Evolutionary conservation across 2,888 invertebrate species (phyloP), one percentile per base, ranked within the genome.

Genomic region (Epinotia nisella): DNA sequence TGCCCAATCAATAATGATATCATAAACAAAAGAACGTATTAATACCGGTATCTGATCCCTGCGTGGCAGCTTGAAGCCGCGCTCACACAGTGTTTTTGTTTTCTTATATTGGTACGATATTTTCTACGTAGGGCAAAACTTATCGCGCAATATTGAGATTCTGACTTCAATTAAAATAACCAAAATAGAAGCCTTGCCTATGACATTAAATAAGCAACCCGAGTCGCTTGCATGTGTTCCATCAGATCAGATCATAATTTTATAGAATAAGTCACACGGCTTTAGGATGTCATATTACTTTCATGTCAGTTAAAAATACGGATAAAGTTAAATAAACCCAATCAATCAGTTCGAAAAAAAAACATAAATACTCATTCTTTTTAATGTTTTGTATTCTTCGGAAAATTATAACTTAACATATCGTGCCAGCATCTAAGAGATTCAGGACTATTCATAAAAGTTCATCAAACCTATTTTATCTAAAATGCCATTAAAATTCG

Each of bases 121-220:
- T 15, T 13, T 45, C 45, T 45, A 45, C 45, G 45, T 29, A 29
- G 29, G 45, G 45, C 15, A 3, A 13, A 45, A 45, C 29, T 29
- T 7, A 29, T 39, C 4, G 55, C 59, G 55, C 9, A 10, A 4
- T n/a, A n/a, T n/a, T 21, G 67, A 72, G 72, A 72, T 72, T 68
- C 56, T 61, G 53, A 56, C 61, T 67, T 60, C 21, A 3, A 58
- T 58, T 24, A 9, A 55, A 15, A 19, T 41, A 19, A 65, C 41
- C 13, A 55, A 15, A 55, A 49, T 7, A 64, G 29, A 19, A 19
- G 39, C 13, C 19, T 19, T 39, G 5, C n/a, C 29, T 19, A 11
- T 5, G 1, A 13, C 0, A 39, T 41, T 41, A 19, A 39, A 24
- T 49, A n/a, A 45, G 24, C 21, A 21, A 41, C 45, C n/a, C 4